Evolutionary conservation across 2,888 invertebrate genomes (phyloP).

Genomic region (Tachystola acroxantha): DNA sequence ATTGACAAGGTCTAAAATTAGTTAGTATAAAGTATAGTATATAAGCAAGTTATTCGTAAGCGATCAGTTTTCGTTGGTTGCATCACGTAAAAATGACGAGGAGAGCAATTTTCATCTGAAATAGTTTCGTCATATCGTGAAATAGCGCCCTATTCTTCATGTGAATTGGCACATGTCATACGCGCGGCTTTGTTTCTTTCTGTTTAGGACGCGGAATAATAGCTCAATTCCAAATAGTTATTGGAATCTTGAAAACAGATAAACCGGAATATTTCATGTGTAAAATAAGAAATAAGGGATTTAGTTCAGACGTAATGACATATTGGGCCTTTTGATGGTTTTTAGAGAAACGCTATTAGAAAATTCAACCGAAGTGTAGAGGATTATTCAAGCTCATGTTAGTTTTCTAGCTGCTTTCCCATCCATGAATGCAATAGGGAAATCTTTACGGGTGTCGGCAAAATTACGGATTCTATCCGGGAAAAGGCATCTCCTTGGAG

Average conservation of each 20-base stretch:
- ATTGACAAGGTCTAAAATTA: no score
- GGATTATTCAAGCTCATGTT: neutral
- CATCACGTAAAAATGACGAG: neutral
- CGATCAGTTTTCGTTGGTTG: no score
- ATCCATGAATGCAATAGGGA: slow-evolving; percentile 43
- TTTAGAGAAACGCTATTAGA: neutral
- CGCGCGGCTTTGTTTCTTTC: slow-evolving; percentile 17
- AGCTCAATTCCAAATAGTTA: slow-evolving; percentile 23
- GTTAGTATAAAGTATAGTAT: no score
- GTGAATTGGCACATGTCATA: slow-evolving; percentile 32
- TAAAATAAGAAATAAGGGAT: slow-evolving; percentile 9
- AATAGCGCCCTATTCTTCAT: slow-evolving; percentile 23
- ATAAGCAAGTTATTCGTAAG: no score
- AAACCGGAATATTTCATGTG: slow-evolving; percentile 18
- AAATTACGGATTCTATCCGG: slow-evolving; percentile 38
- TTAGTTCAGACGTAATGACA: neutral
- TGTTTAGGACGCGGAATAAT: slow-evolving; percentile 20
- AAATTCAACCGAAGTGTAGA: neutral
- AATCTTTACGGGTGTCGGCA: slow-evolving; percentile 36
- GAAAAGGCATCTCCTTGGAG: slow-evolving; percentile 37
- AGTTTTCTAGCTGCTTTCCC: slow-evolving; percentile 27
- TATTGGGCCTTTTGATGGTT: neutral
- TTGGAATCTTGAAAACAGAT: slow-evolving; percentile 17
- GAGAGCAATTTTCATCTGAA: slow-evolving; percentile 18
- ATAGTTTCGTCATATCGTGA: slow-evolving; percentile 22